phyloP scores from a whole-genome alignment of 2,888 invertebrate species.

The Julus scandinavius region DNA sequence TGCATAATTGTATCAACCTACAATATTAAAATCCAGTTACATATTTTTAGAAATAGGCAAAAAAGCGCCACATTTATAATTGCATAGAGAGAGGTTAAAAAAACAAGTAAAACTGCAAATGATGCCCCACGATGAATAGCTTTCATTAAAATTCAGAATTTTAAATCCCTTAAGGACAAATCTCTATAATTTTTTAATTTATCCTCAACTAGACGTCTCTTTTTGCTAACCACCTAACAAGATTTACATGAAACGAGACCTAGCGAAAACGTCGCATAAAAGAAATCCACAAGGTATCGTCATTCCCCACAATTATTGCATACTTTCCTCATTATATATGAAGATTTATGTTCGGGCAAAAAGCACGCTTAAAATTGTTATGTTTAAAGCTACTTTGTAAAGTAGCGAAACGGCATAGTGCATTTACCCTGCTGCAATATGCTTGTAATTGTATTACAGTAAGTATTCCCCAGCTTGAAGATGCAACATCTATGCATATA shows the following conservation, averaged over 20 bases:
- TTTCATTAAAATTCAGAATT: no score
- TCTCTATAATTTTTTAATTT: neutral
- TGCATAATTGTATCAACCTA: no score
- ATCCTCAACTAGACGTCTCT: neutral
- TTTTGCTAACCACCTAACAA: neutral
- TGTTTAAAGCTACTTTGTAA: neutral
- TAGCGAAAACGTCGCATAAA: neutral
- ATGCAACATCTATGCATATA: neutral
- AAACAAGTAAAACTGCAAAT: no score
- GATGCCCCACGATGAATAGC: no score
- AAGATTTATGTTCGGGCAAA: neutral
- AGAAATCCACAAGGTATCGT: slow-evolving; percentile 14
- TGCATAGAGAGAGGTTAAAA: no score
- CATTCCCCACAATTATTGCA: neutral
- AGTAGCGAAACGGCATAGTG: neutral
- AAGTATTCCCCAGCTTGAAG: neutral
- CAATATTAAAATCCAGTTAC: no score
- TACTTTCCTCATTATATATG: neutral
- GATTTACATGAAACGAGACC: neutral
- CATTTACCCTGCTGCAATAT: neutral
- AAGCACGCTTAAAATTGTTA: neutral
- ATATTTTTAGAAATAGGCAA: no score
- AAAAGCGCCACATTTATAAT: no score
- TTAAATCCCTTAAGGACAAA: neutral
- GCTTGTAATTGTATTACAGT: neutral